Conservation (phyloP, 2,113 vertebrate species). For the Lepus americanus region DNA sequence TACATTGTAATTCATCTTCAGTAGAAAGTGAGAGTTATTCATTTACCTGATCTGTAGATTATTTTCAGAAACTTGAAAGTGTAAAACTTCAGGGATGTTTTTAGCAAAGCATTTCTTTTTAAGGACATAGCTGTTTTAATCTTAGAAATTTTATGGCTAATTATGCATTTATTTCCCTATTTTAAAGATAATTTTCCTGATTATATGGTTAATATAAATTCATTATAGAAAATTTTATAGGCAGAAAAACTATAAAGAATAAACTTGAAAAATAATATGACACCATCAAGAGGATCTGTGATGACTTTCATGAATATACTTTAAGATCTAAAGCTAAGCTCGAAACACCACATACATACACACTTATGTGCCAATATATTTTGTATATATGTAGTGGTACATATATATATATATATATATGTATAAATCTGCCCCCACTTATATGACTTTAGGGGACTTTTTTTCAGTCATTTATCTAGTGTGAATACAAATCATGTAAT, state of each 20-base stretch:
- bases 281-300: neutral
- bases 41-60: neutral
- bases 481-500: neutral
- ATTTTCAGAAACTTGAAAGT: constrained; percentile 18
- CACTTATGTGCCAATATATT: neutral
- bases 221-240: neutral
- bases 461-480: neutral
- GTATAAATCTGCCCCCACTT: neutral
- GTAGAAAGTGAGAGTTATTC: neutral
- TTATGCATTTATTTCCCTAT: neutral
- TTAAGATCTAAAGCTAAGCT: neutral
- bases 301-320: neutral
- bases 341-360: neutral
- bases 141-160: neutral
- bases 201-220: neutral
- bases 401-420: neutral
- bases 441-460: neutral
- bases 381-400: neutral
- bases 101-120: neutral
- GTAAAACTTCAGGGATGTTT: neutral
- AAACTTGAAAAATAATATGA: neutral
- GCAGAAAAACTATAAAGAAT: neutral
- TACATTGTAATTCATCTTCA: neutral
- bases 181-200: neutral
- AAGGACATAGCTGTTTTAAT: neutral